phyloP scores from a whole-genome alignment of 2,113 vertebrate species.

The Mola mola region DNA sequence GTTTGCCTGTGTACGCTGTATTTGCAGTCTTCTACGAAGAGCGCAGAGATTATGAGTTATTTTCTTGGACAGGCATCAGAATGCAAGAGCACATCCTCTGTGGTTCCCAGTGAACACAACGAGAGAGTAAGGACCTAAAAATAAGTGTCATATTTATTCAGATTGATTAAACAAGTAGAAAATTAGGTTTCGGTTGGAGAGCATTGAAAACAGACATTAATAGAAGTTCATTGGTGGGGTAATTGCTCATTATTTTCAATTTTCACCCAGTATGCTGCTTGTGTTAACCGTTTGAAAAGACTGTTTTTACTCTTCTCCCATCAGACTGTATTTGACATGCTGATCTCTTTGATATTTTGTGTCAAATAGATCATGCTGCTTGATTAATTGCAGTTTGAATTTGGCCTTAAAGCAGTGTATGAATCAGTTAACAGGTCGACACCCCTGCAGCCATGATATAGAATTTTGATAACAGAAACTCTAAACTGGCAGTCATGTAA shows the following conservation, averaged over 20 bases:
- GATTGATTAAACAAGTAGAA: constrained; percentile 62
- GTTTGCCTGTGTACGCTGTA: constrained; percentile 35
- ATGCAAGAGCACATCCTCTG: constrained; percentile 28
- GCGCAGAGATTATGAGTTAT: constrained; percentile 44
- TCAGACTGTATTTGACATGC: constrained; percentile 54
- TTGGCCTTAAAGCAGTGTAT: constrained; percentile 29
- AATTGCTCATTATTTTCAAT: constrained; percentile 78
- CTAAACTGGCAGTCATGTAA: not conserved
- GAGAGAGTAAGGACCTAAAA: constrained; percentile 52
- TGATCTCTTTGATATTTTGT: constrained; percentile 43
- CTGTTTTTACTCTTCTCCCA: constrained; percentile 60
- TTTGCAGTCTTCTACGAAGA: constrained; percentile 35
- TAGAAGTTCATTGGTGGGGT: constrained; percentile 65
- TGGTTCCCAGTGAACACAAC: constrained; percentile 35
- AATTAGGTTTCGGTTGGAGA: constrained; percentile 47
- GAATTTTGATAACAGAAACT: constrained; percentile 7
- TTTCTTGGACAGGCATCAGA: constrained; percentile 32
- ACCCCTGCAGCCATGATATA: constrained; percentile 9
- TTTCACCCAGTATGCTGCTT: constrained; percentile 67
- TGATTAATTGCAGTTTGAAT: constrained; percentile 54
- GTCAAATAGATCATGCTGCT: constrained; percentile 36
- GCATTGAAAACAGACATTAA: constrained; percentile 62
- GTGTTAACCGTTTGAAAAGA: constrained; percentile 61
- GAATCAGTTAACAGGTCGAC: constrained; percentile 27
- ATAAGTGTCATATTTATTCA: constrained; percentile 57